phyloP scores from a whole-genome alignment of 2,888 invertebrate species.

The Heteropelma amictum region DNA sequence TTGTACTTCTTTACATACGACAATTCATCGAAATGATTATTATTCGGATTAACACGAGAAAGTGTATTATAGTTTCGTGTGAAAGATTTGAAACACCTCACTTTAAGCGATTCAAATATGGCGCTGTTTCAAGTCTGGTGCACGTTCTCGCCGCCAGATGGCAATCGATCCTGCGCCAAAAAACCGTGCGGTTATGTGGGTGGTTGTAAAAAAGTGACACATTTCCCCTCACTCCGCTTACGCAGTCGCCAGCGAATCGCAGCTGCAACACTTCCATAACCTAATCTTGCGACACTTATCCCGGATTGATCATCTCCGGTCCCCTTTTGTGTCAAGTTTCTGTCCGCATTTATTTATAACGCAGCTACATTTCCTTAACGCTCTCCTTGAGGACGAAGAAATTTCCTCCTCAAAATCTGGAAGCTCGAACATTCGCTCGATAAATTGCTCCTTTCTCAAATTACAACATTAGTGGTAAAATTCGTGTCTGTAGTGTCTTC shows the following conservation, averaged over 20 bases:
- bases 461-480: background rate
- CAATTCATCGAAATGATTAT: background rate
- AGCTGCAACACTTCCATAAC: conserved; percentile 48
- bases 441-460: background rate
- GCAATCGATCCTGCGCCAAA: background rate
- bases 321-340: conserved; percentile 21
- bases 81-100: background rate
- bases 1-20: too few species aligned
- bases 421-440: background rate
- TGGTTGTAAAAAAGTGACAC: conserved; percentile 11
- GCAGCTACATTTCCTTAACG: background rate
- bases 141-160: background rate
- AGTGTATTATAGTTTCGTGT: too few species aligned
- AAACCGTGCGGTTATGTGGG: conserved; percentile 17
- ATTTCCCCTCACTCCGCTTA: background rate
- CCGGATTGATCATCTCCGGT: conserved; percentile 35
- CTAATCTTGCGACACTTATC: conserved; percentile 30
- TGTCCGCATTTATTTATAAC: conserved; percentile 30
- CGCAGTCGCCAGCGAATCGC: conserved; percentile 33
- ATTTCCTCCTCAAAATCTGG: background rate
- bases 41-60: background rate
- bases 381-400: background rate
- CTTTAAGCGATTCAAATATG: background rate
- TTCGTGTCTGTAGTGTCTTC: background rate
- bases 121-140: background rate